Conservation (phyloP, 2,888 invertebrate genomes). For the Oithona nana region DNA sequence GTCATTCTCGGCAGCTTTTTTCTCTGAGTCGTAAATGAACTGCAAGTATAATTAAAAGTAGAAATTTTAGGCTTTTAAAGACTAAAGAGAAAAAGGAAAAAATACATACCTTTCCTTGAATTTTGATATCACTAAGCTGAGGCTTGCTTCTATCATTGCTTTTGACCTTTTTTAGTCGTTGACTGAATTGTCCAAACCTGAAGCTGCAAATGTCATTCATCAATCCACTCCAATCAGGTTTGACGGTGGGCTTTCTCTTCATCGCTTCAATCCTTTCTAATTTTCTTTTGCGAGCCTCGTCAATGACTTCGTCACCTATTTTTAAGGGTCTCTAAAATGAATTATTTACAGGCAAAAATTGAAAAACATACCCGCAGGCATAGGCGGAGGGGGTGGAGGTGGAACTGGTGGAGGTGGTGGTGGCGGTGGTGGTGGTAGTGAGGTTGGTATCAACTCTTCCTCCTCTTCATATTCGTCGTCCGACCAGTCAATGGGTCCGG, state of each 20-base stretch:
- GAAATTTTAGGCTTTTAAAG: background rate
- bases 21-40: slow-evolving; percentile 73
- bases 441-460: background rate
- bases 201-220: slow-evolving; percentile 53
- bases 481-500: slow-evolving; percentile 11
- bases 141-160: slow-evolving; percentile 58
- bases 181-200: slow-evolving; percentile 46
- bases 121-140: slow-evolving; percentile 30
- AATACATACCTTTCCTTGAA: slow-evolving; percentile 35
- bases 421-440: background rate
- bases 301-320: background rate
- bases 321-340: background rate
- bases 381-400: background rate
- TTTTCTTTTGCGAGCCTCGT: background rate
- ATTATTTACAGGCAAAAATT: background rate
- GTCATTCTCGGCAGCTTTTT: slow-evolving; percentile 48
- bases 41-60: slow-evolving; percentile 29
- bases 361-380: background rate
- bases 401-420: background rate
- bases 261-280: slow-evolving; percentile 40
- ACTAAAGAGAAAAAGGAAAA: slow-evolving; percentile 16
- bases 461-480: slow-evolving; percentile 16
- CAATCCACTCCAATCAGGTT: slow-evolving; percentile 74
- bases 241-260: slow-evolving; percentile 49
- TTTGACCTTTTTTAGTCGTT: slow-evolving; percentile 53